These are phyloP conservation scores for Caloenas nicobarica DNA, from an alignment of 2,113 vertebrate species.

Conservation along the genomic window DNA sequence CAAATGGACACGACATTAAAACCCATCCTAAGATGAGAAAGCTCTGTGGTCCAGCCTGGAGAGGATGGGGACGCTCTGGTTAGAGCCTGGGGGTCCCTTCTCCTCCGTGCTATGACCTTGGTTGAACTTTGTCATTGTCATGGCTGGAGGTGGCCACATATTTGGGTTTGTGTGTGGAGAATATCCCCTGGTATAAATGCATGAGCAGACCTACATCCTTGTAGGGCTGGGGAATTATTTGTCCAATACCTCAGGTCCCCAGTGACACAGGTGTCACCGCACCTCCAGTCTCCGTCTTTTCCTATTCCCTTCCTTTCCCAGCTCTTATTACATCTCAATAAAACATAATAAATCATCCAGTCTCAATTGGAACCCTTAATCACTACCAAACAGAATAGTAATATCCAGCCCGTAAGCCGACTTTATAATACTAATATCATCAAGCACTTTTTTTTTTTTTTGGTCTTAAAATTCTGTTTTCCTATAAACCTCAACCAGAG, in stretches of 20 bases:
- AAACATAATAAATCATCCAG: not conserved
- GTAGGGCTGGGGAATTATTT: not conserved
- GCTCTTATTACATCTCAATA: not conserved
- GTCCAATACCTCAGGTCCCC: not conserved
- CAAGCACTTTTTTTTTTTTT: not conserved
- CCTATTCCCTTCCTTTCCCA: not conserved
- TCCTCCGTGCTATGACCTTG: not conserved
- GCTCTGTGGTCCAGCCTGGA: not conserved
- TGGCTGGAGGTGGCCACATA: not conserved
- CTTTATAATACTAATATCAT: slow-evolving; percentile 44
- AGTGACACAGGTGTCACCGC: not conserved
- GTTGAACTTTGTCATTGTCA: not conserved
- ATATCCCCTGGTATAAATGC: not conserved
- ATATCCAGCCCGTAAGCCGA: slow-evolving; percentile 29
- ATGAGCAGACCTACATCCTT: not conserved
- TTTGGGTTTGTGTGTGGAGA: not conserved
- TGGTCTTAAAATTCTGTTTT: slow-evolving; percentile 24
- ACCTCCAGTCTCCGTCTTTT: not conserved
- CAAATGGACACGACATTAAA: not conserved
- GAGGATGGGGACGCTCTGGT: not conserved
- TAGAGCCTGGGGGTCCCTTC: not conserved
- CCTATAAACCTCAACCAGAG: not conserved
- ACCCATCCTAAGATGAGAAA: not conserved
- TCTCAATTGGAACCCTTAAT: slow-evolving; percentile 52
- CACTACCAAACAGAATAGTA: not conserved